Conservation (phyloP, 92 coral and sea anemone species). For the Phenganax subtilis region DNA sequence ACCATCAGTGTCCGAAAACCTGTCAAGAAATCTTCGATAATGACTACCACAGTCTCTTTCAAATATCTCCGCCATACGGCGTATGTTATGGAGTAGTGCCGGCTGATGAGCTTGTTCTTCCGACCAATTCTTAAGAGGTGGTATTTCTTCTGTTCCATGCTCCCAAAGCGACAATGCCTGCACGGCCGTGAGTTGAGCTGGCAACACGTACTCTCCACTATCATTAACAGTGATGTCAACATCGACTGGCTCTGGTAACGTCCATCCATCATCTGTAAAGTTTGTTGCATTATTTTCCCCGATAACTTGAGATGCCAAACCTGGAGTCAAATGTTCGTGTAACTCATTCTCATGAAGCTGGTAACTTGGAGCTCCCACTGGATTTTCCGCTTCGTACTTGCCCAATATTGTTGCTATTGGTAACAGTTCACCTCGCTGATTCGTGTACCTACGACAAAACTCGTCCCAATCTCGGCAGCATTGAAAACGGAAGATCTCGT, state of each 20-base stretch:
- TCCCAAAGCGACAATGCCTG: constrained; percentile 94
- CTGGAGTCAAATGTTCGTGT: constrained; percentile 11
- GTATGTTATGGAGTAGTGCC: constrained; percentile 78
- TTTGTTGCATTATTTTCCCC: background rate
- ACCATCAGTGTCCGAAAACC: constrained; percentile 83
- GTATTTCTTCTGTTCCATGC: constrained; percentile 79
- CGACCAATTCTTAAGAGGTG: constrained; percentile 94
- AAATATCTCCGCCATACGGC: constrained; percentile 83
- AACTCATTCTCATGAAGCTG: constrained; percentile 30
- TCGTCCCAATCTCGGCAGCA: constrained; percentile 89
- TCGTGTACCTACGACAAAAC: constrained; percentile 77
- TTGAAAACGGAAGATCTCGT: constrained; percentile 90
- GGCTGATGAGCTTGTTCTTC: constrained; percentile 83
- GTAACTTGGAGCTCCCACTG: constrained; percentile 47
- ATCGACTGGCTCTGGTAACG: background rate
- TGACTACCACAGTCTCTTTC: constrained; percentile 78
- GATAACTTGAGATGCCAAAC: constrained; percentile 1
- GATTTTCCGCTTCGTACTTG: constrained; percentile 92
- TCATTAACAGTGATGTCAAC: constrained; percentile 15
- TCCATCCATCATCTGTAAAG: background rate
- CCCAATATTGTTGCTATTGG: constrained; percentile 90
- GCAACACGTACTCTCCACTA: constrained; percentile 58
- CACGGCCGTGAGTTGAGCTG: constrained; percentile 77
- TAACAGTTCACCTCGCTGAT: constrained; percentile 76
- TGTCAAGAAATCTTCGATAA: constrained; percentile 69